Evolutionary conservation across 1,140 invertebrate genomes (phyloP).

Genomic region (Andrena cerasifolii): DNA sequence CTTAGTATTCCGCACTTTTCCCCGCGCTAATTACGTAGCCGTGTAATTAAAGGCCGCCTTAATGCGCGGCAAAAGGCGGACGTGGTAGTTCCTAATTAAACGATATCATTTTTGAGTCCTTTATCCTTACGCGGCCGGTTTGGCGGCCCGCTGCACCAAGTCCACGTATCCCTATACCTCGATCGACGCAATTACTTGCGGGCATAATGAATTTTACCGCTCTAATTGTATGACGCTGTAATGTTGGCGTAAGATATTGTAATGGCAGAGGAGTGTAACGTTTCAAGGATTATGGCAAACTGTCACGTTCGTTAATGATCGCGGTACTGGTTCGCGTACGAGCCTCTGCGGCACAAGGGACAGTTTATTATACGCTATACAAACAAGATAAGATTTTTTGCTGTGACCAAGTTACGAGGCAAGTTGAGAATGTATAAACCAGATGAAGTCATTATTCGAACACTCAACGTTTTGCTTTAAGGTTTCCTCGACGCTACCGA

Average conservation of each 20-base stretch:
- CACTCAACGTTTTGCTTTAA: no score
- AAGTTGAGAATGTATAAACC: no score
- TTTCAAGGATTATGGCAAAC: neutral
- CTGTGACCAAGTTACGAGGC: no score
- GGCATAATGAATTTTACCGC: neutral
- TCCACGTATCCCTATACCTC: neutral
- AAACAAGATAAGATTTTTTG: neutral
- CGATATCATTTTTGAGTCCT: neutral
- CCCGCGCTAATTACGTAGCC: neutral
- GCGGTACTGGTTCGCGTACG: neutral
- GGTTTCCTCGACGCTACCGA: no score
- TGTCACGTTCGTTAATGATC: neutral
- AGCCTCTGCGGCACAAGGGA: neutral
- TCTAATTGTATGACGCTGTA: neutral
- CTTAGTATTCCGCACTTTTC: neutral
- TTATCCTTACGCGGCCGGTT: neutral
- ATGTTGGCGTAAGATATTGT: neutral
- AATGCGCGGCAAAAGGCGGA: neutral
- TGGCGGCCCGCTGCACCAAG: no score
- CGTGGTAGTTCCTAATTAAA: neutral
- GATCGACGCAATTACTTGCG: neutral
- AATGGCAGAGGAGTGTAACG: neutral
- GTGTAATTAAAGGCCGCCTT: constrained; percentile 13
- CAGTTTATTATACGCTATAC: neutral
- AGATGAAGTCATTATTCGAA: no score